Conservation (phyloP, 2,797 vertebrate genomes). For the Phataginus tetradactyla region DNA sequence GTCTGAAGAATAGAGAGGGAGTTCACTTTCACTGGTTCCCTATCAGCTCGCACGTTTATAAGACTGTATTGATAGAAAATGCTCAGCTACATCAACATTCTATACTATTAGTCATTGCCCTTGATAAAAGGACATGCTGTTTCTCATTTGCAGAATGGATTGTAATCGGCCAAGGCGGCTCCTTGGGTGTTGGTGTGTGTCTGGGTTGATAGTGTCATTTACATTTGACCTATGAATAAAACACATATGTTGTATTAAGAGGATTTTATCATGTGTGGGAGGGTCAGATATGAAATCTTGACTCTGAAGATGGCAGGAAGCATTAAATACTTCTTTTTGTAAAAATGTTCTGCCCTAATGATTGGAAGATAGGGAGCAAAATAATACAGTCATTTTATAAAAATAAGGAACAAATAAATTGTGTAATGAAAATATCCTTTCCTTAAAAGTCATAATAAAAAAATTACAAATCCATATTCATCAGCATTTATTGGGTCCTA, state of each 20-base stretch:
- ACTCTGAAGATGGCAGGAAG: not conserved
- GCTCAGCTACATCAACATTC: not conserved
- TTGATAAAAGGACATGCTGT: not conserved
- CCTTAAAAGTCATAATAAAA: constrained; percentile 1
- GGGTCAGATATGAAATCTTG: not conserved
- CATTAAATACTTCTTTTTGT: not conserved
- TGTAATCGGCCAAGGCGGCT: not conserved
- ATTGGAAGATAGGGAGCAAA: not conserved
- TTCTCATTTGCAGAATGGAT: not conserved
- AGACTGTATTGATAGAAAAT: not conserved
- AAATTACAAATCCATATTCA: not conserved
- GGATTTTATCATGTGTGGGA: not conserved
- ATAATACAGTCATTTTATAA: not conserved
- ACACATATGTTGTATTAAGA: not conserved
- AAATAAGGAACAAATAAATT: constrained; percentile 5
- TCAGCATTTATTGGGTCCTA: not conserved
- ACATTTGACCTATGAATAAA: not conserved
- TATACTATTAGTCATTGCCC: not conserved
- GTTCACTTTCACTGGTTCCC: not conserved
- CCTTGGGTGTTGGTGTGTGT: not conserved
- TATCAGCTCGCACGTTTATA: not conserved
- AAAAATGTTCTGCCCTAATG: not conserved
- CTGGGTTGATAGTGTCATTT: not conserved
- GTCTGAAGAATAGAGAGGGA: not conserved
- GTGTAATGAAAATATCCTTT: not conserved